Base-by-base conservation (phyloP, 1,140 invertebrate genomes). In the Bombus sylvicola region DNA sequence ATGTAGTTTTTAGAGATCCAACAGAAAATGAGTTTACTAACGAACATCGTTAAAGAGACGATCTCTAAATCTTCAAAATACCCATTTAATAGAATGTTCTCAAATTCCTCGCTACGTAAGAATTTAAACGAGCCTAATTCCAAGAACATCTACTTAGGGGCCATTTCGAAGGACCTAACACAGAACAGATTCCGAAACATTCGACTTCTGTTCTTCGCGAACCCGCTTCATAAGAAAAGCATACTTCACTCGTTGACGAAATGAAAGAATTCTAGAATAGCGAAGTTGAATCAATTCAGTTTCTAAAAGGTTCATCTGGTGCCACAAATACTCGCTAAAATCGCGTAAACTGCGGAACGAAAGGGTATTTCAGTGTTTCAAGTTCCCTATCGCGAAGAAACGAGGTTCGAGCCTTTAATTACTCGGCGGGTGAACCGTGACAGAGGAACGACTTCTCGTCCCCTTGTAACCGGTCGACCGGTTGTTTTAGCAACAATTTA, bases 401-500 rank as follows among this genome's bases (percentile, higher is more conserved):
- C 77, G 57, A 69, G 74, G 74, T 69, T 74, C 62, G 53, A 75
- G 64, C 57, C 37, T 66, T 89, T 87, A 90, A 90, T 90, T 90
- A 85, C 88, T 87, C 85, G 68, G 0, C 28, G 39, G 73, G 43
- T 74, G 31, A 53, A 15, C 64, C 76, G 80, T 86, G 88, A 89
- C 89, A 87, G 88, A 76, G 83, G 80, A 73, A 78, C 81, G 85
- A 73, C 66, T 57, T 62, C 57, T 73, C 64, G 62, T 57, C 57
- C 31, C 18, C 37, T 69, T 28, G 5, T 31, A 28, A 64, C 62
- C 62, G 12, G 43, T 47, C 43, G 22, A 68, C 76, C 69, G 79
- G 72, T 90, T 85, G 85, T 87, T 90, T 85, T 86, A 82, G 86
- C 88, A 91, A 92, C 91, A 91, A 91, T 91, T 91, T 85, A 86